Base-by-base conservation (phyloP, 2,888 invertebrate genomes). In the Scaptomyza parva region DNA sequence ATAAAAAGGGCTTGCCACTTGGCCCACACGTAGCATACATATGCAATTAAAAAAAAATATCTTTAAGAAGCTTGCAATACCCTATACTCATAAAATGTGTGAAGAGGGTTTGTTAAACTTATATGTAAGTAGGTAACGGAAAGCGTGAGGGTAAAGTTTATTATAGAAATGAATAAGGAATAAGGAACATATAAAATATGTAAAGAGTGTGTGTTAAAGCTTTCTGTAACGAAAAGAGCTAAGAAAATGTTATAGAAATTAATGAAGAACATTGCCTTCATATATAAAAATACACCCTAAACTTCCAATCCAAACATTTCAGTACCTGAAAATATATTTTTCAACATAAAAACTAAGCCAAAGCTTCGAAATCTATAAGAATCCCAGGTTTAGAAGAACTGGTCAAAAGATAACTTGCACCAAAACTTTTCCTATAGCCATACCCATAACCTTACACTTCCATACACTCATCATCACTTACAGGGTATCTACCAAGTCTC, bases 1-100 rank as follows among this genome's bases (percentile, higher is more conserved):
- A 61, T 67, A 63, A 50, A 74, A 57, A 60, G 52, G 55, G 51
- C 53, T 55, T 59, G 60, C 58, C 69, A 63, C 40, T 37, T 63
- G 40, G 53, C 59, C 53, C 69, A 62, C 67, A 62, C 67, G 54
- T 17, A 39, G 37, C 14, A 51, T n/a, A 9, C 14, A 51, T n/a
- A 9, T n/a, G 62, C 20, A 30, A 63, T 63, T 63, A 45, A 63
- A 61, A 60, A 35, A 51, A 41, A 58, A 48, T 35, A 3, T 8
- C n/a, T 33, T 33, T 60, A 37, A 39, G 61, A 45, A 41, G 24
- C 44, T 55, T 33, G 11, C 2, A 17, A 45, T 45, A 35, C 45
- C 44, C 35, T 14, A 1, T 18, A 3, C n/a, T 6, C 44, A 30
- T 33, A 14, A 40, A 22, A 28, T 5, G 1, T 24, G 3, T 4